These are phyloP conservation scores for Entelurus aequoreus DNA, from an alignment of 2,113 vertebrate genomes.

Conservation along the genomic window DNA sequence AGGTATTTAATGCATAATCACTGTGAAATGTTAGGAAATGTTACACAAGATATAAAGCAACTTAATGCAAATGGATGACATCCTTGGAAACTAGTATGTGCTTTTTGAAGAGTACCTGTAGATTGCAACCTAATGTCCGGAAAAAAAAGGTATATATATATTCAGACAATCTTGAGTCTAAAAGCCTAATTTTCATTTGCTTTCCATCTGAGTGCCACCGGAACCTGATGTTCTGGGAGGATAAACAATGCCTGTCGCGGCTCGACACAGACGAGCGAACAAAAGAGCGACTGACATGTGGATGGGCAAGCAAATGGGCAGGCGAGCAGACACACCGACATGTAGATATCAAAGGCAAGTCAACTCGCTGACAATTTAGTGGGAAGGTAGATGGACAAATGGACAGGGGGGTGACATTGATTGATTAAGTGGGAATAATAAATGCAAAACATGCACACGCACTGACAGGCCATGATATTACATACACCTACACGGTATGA, in stretches of 20 bases:
- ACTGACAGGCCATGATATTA: background rate
- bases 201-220: constrained; percentile 61
- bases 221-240: constrained; percentile 47
- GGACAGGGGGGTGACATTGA: background rate
- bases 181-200: constrained; percentile 73
- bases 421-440: background rate
- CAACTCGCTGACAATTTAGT: constrained; percentile 23
- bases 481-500: background rate
- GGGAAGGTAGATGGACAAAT: constrained; percentile 15
- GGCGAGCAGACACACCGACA: constrained; percentile 36
- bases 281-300: constrained; percentile 57
- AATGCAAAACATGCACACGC: background rate
- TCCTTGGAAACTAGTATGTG: constrained; percentile 26
- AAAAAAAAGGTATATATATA: constrained; percentile 8
- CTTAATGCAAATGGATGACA: constrained; percentile 4
- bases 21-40: no score
- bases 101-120: constrained; percentile 41
- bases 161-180: constrained; percentile 54
- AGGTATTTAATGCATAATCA: no score
- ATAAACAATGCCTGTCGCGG: constrained; percentile 67
- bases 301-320: constrained; percentile 54
- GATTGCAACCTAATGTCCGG: constrained; percentile 35
- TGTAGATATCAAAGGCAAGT: constrained; percentile 16
- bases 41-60: background rate
- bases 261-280: constrained; percentile 41